Base-by-base conservation (phyloP, 2,113 vertebrate genomes). In the Pachycephala philippinensis region DNA sequence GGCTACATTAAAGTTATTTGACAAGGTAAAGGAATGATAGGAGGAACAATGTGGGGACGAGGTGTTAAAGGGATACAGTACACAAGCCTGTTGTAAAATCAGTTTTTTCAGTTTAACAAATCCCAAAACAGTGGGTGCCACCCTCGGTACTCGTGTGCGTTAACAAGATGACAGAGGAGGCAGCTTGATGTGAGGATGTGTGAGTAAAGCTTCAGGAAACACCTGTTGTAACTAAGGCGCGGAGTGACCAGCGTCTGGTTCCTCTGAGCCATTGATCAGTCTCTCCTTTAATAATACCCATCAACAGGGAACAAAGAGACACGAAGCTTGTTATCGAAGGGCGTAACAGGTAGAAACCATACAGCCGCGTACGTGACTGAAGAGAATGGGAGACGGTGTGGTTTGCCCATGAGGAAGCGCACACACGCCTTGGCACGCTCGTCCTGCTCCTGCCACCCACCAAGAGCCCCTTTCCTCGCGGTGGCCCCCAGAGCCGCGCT, bases 371-470 rank as follows among this genome's bases (percentile, higher is more conserved):
- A 4, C 14, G 2, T 2, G 57, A 14, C 65, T 10, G 2, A 4
- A 6, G 24, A 5, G 59, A 27, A 13, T 0, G 19, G 35, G 17
- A n/a, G 11, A 5, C 2, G 16, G 35, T 1, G 52, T 0, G 44
- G 17, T 24, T 60, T 22, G 39, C 39, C 15, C 5, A 0, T 2
- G 26, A 28, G 52, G 69, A 16, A 56, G 49, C 14, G 1, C 50
- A 5, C 54, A 35, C n/a, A 6, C 31, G 8, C 52, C 44, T 44
- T 5, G 33, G 44, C 52, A 33, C 37, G 27, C 22, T 59, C 7
- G 10, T 28, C 28, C 23, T n/a, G 60, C 33, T 82, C 45, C 60
- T 20, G 39, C 23, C 60, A 8, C 60, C 60, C 77, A 3, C 4
- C 53, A 2, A 11, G 35, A 22, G 35, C 45, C 63, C 28, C 9